A percentile compares a stretch with the other conserved stretches of the same genome.
Evolutionary conservation across 2,797 vertebrate species (phyloP).

Genomic region (Hippoglossus hippoglossus): DNA sequence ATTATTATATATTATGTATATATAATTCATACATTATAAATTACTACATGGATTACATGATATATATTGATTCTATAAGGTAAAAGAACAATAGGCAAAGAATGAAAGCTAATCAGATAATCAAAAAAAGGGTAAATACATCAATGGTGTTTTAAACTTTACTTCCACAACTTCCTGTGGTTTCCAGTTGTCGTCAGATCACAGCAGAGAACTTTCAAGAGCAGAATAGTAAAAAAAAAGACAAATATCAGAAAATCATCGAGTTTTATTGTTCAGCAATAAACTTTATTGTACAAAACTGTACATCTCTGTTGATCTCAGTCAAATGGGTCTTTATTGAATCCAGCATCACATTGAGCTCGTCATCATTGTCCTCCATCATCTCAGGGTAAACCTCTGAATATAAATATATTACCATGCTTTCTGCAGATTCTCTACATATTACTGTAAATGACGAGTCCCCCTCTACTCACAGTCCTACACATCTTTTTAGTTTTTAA

Average conservation of each 20-base stretch:
- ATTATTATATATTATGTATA: too few relatives aligned
- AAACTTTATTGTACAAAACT: constrained; percentile 69
- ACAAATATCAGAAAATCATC: neutral
- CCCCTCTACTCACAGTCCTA: neutral
- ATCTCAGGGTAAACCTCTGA: constrained; percentile 29
- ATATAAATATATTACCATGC: constrained; percentile 59
- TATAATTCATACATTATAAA: too few relatives aligned
- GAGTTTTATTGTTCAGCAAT: constrained; percentile 31
- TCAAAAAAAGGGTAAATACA: too few relatives aligned
- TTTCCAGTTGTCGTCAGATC: neutral
- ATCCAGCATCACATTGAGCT: constrained; percentile 11
- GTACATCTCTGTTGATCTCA: constrained; percentile 36
- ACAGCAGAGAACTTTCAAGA: neutral
- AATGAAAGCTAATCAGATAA: too few relatives aligned
- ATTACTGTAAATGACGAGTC: neutral
- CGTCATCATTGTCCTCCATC: neutral
- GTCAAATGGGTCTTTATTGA: constrained; percentile 28
- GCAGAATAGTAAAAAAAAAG: neutral
- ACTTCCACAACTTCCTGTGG: neutral
- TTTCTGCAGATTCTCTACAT: constrained; percentile 10
- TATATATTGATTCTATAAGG: too few relatives aligned
- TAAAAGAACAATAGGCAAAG: too few relatives aligned
- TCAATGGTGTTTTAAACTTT: too few relatives aligned
- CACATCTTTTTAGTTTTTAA: neutral
- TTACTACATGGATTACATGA: too few relatives aligned